Conservation (phyloP, 2,888 invertebrate species). For the Platerodrilus igneus region DNA sequence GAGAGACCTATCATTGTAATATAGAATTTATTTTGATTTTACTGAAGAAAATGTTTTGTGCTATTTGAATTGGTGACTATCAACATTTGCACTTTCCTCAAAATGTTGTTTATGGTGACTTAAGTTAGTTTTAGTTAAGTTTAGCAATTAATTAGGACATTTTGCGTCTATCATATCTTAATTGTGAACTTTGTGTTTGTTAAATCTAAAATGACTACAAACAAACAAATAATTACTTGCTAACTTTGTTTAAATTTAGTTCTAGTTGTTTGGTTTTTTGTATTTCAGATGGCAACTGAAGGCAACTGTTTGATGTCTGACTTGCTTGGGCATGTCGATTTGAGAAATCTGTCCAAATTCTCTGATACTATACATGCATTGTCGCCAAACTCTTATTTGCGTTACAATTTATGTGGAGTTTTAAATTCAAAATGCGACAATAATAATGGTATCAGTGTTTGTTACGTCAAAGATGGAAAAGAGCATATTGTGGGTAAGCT, state of each 20-base stretch:
- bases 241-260: neutral
- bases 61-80: too few species aligned
- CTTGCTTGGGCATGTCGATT: slow-evolving; percentile 8
- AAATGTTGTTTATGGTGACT: too few species aligned
- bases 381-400: slow-evolving; percentile 7
- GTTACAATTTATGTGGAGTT: slow-evolving; percentile 16
- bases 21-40: too few species aligned
- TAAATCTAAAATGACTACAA: too few species aligned
- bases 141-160: too few species aligned
- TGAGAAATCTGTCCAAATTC: neutral
- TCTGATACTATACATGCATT: slow-evolving; percentile 6
- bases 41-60: too few species aligned
- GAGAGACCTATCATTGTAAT: too few species aligned
- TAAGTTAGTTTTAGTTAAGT: too few species aligned
- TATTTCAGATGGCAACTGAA: slow-evolving; percentile 3
- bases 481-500: slow-evolving; percentile 12
- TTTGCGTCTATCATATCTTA: too few species aligned
- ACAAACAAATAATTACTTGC: too few species aligned
- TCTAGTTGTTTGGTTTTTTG: slow-evolving; percentile 3
- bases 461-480: slow-evolving; percentile 6
- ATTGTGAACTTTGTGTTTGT: too few species aligned
- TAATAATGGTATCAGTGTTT: slow-evolving; percentile 6
- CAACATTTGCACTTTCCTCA: too few species aligned
- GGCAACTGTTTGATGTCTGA: slow-evolving; percentile 8
- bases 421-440: slow-evolving; percentile 10